Evolutionary conservation across 2,797 vertebrate genomes (phyloP).

Genomic region (Enteromius mattozi): DNA sequence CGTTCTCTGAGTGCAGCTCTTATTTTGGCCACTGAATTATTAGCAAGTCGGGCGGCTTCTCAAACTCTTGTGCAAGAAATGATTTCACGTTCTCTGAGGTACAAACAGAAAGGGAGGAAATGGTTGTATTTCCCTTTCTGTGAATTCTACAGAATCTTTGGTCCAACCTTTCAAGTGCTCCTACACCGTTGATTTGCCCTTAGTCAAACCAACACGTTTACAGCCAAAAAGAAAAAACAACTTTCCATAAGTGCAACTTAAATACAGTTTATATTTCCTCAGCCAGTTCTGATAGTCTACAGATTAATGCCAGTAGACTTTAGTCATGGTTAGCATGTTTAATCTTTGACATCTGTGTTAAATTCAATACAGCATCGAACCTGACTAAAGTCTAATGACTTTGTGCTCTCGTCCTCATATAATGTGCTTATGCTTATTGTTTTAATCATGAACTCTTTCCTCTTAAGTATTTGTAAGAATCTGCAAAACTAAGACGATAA

Average conservation of each 20-base stretch:
- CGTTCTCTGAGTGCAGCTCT: neutral
- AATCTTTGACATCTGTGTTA: neutral
- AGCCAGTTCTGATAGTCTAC: neutral
- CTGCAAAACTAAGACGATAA: neutral
- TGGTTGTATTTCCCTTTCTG: slow-evolving; percentile 21
- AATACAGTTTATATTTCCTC: slow-evolving; percentile 14
- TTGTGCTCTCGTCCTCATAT: neutral
- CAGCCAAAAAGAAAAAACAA: slow-evolving; percentile 36
- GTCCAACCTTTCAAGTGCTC: slow-evolving; percentile 73
- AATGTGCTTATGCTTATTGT: neutral
- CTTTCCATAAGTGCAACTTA: slow-evolving; percentile 73
- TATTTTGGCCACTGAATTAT: slow-evolving; percentile 23
- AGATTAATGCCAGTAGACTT: neutral
- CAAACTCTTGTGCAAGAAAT: slow-evolving; percentile 29
- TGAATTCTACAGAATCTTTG: slow-evolving; percentile 69
- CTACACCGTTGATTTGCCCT: slow-evolving; percentile 47
- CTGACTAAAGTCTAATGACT: neutral
- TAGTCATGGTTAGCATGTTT: neutral
- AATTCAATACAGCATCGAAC: neutral
- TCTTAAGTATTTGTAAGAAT: slow-evolving; percentile 13
- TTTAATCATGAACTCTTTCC: neutral
- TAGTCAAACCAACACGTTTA: slow-evolving; percentile 20
- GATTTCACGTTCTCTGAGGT: slow-evolving; percentile 21
- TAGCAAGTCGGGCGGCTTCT: neutral
- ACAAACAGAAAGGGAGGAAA: slow-evolving; percentile 33